Evolutionary conservation across 2,888 invertebrate genomes (phyloP), one percentile per base, ranked within the genome.

Genomic region (Pristionchus exspectatus): DNA sequence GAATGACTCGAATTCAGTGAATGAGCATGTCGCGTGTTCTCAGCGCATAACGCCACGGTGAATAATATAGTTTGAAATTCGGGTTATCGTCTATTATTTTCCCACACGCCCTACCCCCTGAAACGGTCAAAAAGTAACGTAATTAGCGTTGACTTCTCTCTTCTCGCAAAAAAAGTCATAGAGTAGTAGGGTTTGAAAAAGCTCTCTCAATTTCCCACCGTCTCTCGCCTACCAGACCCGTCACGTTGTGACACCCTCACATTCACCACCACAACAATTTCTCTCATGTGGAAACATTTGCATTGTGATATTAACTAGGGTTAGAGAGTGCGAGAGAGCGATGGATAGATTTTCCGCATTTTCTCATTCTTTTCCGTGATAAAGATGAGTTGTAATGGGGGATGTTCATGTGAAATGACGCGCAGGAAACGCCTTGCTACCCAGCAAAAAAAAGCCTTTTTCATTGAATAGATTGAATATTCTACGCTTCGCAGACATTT

Each of bases 1-100:
- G 44, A 50, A 12, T 5, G 63, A 63, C 63, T 63, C 63, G 63
- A 63, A 63, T 63, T 63, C 9, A 59, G 63, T 63, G 63, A 63
- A 63, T 63, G 63, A 63, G n/a, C 63, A 24, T n/a, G 24, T 63
- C 63, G 63, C 63, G 63, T 63, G 63, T 63, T 63, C 63, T 59
- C 59, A 21, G 18, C 59, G 59, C 59, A 59, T 59, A 59, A 59
- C 18, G 21, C 59, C 14, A 59, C 59, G 5, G 14, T 24, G 44
- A 59, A 59, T 24, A 59, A 21, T 59, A 59, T 3, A 24, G 59
- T 59, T 24, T 21, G 59, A 21, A 59, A 59, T 59, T 18, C 59
- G 59, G 59, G 59, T 59, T 18, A 24, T 59, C 59, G 18, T 59
- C 18, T 18, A n/a, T n/a, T n/a, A n/a, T 38, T 3, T 38, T 38